Evolutionary conservation across 2,888 invertebrate species (phyloP).

Genomic region (Drosophila austrosaltans): DNA sequence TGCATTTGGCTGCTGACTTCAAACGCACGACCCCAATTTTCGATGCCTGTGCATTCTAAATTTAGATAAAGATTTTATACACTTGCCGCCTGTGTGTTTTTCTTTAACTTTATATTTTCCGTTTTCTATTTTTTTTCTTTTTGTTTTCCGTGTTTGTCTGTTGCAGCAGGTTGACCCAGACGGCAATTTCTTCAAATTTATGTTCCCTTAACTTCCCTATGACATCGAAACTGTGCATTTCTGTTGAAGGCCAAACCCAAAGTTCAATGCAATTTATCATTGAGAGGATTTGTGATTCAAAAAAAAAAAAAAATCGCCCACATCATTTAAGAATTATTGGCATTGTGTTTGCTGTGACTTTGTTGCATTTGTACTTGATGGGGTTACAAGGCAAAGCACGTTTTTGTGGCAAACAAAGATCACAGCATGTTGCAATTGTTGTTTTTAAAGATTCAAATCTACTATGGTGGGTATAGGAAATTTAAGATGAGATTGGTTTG

Average conservation of each 20-base stretch:
- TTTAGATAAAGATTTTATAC: conserved; percentile 53
- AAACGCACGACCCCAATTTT: conserved; percentile 71
- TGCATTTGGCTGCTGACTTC: conserved; percentile 67
- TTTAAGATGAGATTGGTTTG: background rate
- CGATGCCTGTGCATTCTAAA: conserved; percentile 53
- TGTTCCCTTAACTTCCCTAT: conserved; percentile 45
- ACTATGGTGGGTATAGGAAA: background rate
- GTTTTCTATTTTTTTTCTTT: background rate
- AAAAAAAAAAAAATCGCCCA: conserved; percentile 37
- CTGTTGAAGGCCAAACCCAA: conserved; percentile 67
- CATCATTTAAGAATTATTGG: conserved; percentile 37
- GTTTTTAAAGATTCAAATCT: conserved; percentile 1
- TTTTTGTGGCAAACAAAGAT: conserved; percentile 8
- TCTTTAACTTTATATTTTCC: conserved; percentile 5
- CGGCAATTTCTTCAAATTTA: conserved; percentile 50
- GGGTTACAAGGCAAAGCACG: conserved; percentile 33
- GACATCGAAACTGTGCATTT: conserved; percentile 45
- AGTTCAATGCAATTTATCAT: conserved; percentile 72
- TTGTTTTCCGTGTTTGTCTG: conserved; percentile 1
- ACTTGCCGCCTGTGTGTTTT: conserved; percentile 8
- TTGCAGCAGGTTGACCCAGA: conserved; percentile 44
- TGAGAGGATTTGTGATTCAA: conserved; percentile 33
- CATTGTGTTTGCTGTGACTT: conserved; percentile 17
- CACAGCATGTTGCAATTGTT: conserved; percentile 35
- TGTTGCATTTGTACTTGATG: conserved; percentile 7